Percentiles rank a stretch among this genome's conserved stretches.
phyloP scores from a whole-genome alignment of 1,140 invertebrate genomes.

The Sarcophaga peregrina region DNA sequence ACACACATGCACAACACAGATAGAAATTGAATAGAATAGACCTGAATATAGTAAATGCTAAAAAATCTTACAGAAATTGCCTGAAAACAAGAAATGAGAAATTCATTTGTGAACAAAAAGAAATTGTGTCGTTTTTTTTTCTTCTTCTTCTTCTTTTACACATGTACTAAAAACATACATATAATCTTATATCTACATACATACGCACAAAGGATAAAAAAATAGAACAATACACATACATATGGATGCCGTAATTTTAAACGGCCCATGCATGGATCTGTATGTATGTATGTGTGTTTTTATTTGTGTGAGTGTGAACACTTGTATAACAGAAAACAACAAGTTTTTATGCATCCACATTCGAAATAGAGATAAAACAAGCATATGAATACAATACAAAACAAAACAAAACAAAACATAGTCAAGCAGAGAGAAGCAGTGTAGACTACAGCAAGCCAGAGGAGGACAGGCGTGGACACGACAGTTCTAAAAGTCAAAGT shows the following conservation, averaged over 20 bases:
- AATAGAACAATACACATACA: background rate
- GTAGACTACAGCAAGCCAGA: no score
- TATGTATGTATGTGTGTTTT: no score
- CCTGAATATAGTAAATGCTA: background rate
- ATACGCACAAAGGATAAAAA: no score
- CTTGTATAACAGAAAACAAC: background rate
- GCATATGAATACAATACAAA: slow-evolving; percentile 8
- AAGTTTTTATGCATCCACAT: background rate
- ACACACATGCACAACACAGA: background rate
- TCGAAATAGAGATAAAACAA: slow-evolving; percentile 15
- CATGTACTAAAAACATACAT: no score
- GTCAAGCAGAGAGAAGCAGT: no score
- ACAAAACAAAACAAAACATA: background rate
- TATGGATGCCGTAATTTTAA: background rate
- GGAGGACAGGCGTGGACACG: no score
- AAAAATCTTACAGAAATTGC: background rate
- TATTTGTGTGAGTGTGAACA: background rate
- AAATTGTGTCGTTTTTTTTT: no score
- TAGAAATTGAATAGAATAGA: background rate
- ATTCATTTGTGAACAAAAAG: background rate
- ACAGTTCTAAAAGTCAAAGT: slow-evolving; percentile 13
- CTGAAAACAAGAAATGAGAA: background rate
- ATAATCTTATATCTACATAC: no score
- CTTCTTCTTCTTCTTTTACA: background rate
- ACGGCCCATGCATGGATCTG: background rate